Evolutionary conservation across 2,797 vertebrate genomes (phyloP), one percentile per base, ranked within the genome.

Genomic region (Falco cherrug): DNA sequence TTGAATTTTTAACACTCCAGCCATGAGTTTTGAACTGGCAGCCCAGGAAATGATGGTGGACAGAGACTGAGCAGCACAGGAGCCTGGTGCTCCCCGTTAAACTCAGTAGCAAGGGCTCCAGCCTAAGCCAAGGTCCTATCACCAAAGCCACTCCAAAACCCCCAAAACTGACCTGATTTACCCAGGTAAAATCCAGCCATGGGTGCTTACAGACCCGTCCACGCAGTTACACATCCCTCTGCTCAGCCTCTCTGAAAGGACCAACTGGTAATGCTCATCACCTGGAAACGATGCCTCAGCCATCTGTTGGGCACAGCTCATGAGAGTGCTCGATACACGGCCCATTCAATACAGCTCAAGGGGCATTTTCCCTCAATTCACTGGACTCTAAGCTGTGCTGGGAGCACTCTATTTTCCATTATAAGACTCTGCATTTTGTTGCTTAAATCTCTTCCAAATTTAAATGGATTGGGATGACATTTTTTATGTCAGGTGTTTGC

Each of bases 321-420:
- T 13, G 21, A 1, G 9, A 14, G 7, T 57, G 60, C n/a, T 83
- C 82, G 35, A 43, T 14, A 54, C 0, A 0, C 0, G 2, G 64
- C 11, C 77, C 22, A 22, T 6, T 77, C 75, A 31, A 1, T 14
- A 35, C 17, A 8, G 39, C 63, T 82, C 70, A 61, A 68, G 73
- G 50, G 19, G 28, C 39, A 53, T 67, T 84, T 84, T 41, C 48
- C 29, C 71, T 87, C 92, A 41, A 21, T 61, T 81, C 74, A 19
- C 35, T 25, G 67, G 68, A 53, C 61, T 63, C 71, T 16, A 20
- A 57, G 57, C 68, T 53, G n/a, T 41, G 39, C 78, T 83, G 37
- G 57, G 35, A 94, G 41, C 75, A 43, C 81, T 95, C 51, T 50
- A 0, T 50, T 77, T 80, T 71, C 81, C 57, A 54, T 89, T 83